These are phyloP conservation scores for Pseudomyrmex concolor DNA, from an alignment of 1,140 invertebrate genomes.

Conservation along the genomic window DNA sequence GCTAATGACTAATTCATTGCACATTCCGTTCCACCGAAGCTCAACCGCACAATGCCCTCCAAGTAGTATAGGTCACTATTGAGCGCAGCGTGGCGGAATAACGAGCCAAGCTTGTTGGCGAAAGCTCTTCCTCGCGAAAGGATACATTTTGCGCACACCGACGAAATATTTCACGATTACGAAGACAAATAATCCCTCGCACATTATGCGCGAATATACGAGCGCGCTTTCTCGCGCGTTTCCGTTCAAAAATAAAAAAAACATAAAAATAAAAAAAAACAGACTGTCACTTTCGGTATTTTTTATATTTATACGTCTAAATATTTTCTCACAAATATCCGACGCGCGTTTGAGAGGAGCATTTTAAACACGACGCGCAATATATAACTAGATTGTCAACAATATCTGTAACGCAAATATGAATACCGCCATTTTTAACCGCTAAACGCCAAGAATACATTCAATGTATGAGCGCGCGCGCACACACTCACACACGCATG, in stretches of 20 bases:
- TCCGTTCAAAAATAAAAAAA: not conserved
- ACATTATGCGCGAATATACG: not conserved
- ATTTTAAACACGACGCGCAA: constrained; percentile 8
- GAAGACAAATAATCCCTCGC: not conserved
- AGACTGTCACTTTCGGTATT: constrained; percentile 28
- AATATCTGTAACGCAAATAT: constrained; percentile 34
- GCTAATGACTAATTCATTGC: constrained; percentile 52
- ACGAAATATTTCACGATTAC: constrained; percentile 10
- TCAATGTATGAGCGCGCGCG: too few species aligned
- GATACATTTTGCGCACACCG: constrained; percentile 20
- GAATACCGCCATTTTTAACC: not conserved
- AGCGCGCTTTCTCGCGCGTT: not conserved
- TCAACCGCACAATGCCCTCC: constrained; percentile 22
- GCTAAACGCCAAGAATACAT: too few species aligned
- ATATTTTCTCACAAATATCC: constrained; percentile 34
- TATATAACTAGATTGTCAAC: not conserved
- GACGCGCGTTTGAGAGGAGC: not conserved
- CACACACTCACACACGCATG: too few species aligned
- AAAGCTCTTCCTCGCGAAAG: constrained; percentile 16
- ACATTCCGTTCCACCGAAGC: constrained; percentile 34
- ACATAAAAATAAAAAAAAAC: not conserved
- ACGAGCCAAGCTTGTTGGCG: constrained; percentile 32
- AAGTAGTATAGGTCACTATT: constrained; percentile 41
- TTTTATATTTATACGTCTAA: constrained; percentile 50
- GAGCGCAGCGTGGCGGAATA: constrained; percentile 34